These are phyloP conservation scores for Catamblyrhynchus diadema DNA, from an alignment of 2,797 vertebrate species.

Conservation along the genomic window DNA sequence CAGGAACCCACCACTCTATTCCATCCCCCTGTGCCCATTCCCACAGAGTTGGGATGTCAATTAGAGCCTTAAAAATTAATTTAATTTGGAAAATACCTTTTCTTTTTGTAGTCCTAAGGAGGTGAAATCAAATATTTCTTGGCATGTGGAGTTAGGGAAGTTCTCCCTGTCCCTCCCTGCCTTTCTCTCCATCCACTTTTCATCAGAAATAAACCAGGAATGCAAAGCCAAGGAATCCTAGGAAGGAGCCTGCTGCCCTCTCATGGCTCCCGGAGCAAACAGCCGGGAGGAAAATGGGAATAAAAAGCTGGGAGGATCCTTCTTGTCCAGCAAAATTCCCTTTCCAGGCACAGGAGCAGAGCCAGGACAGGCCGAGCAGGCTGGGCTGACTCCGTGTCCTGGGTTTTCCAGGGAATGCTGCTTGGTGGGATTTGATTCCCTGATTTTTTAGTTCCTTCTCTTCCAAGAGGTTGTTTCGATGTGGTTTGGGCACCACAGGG, in stretches of 20 bases:
- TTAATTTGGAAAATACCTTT: accelerated
- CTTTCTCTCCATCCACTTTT: accelerated
- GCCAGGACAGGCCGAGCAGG: background rate
- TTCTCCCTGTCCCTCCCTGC: background rate
- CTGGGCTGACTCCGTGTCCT: accelerated
- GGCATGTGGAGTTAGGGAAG: accelerated
- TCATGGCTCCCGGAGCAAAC: background rate
- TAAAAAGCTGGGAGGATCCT: background rate
- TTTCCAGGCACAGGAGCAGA: background rate
- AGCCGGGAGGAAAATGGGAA: background rate
- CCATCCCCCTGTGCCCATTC: background rate
- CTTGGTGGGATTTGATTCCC: too few relatives aligned
- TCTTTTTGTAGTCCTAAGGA: background rate
- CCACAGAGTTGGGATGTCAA: accelerated
- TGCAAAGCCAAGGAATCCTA: background rate
- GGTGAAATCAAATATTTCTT: background rate
- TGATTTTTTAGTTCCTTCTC: too few relatives aligned
- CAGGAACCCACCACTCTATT: accelerated
- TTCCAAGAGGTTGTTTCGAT: too few relatives aligned
- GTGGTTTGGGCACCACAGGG: too few relatives aligned
- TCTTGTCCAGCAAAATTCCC: background rate
- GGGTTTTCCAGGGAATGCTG: too few relatives aligned
- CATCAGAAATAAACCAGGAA: background rate
- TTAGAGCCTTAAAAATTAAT: background rate
- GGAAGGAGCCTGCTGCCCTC: slow-evolving; percentile 63